Base-by-base conservation (phyloP, 1,140 invertebrate species). In the Cherax destructor region DNA sequence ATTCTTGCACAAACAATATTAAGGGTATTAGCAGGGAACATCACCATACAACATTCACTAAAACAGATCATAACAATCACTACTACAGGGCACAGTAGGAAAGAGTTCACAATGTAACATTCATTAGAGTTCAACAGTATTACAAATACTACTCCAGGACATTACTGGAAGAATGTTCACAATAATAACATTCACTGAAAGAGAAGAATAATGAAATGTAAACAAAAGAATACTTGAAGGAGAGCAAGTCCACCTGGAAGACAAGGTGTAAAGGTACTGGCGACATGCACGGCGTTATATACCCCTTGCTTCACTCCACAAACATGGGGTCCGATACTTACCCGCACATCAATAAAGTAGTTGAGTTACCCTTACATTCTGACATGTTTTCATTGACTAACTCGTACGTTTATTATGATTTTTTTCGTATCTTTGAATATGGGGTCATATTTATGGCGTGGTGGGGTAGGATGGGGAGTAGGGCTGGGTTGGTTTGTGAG, bases 31-130 rank as follows among this genome's bases (percentile, higher is more conserved):
- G 52, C 61, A 59, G 61, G 61, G 18, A 21, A 18, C 61, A 65
- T 18, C 61, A 65, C 61, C 18, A 13, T 74, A 74, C 69, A 74
- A 74, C 24, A 74, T 74, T 74, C n/a, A 74, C 69, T 74, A 74
- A 24, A 74, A 74, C 24, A 74, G 30, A 41, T 69, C 65, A 69
- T 21, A 18, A 69, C 65, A 18, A 69, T 41, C 11, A 69, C 65
- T 69, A 69, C 65, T 69, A 18, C 13, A 69, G 65, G 65, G 18
- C 21, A 69, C 18, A 18, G 13, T 69, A 18, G 65, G 21, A 16
- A 69, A 18, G 65, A 69, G 5, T 5, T 16, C 5, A 69, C 65
- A 69, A 18, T 69, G 21, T 16, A 69, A 69, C 65, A 69, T 69
- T 18, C 21, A 69, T 10, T 59, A 59, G 16, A 59, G 16, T 41